Conservation (phyloP, 2,797 vertebrate genomes). For the Sitta carolinensis region DNA sequence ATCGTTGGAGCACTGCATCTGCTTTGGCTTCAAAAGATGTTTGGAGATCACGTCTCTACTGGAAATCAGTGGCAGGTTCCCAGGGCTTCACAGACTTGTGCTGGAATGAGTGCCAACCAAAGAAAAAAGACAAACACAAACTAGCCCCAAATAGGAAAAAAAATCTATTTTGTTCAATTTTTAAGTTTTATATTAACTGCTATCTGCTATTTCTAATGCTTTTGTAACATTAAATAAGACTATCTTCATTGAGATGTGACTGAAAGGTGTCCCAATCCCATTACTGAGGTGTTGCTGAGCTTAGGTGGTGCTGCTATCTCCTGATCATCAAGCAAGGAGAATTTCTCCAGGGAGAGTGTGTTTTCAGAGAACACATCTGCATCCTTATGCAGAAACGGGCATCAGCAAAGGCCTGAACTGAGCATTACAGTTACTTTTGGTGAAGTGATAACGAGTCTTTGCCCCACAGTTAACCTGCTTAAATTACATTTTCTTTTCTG, state of each 20-base stretch:
- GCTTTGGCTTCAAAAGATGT: not conserved
- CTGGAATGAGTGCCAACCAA: not conserved
- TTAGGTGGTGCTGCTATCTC: not conserved
- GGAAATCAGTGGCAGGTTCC: not conserved
- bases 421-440: not conserved
- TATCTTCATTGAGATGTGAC: not conserved
- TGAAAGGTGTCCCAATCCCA: not conserved
- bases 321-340: not conserved
- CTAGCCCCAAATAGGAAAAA: not conserved
- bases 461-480: conserved; percentile 1
- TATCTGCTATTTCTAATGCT: not conserved
- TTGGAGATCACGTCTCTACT: not conserved
- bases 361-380: not conserved
- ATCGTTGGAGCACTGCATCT: not conserved
- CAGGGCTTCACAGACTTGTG: not conserved
- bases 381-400: not conserved
- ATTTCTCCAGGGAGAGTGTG: not conserved
- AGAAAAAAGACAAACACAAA: not conserved
- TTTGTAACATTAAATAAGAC: not conserved
- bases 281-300: not conserved
- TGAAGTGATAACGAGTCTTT: not conserved
- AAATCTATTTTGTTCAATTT: not conserved
- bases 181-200: not conserved
- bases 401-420: not conserved
- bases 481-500: conserved; percentile 1